phyloP scores from a whole-genome alignment of 92 coral and sea anemone species.

The Hydrozoanthus gracilis region DNA sequence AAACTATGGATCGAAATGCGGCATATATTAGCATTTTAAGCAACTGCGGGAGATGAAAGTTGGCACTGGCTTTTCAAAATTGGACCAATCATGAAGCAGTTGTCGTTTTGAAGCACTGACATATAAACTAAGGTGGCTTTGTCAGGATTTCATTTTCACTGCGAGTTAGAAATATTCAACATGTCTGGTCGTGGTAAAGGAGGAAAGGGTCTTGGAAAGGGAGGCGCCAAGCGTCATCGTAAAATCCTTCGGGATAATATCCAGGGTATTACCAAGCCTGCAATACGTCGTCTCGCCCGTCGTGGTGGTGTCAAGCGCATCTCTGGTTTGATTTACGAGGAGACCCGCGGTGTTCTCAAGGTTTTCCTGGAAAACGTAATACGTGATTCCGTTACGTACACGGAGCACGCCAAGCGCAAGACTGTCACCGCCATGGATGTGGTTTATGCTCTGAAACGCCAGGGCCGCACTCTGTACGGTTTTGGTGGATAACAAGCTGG shows the following conservation, averaged over 20 bases:
- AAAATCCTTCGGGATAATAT: constrained; percentile 90
- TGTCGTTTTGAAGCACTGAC: constrained; percentile 27
- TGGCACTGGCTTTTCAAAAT: constrained; percentile 30
- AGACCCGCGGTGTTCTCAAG: no score
- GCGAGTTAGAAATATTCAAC: neutral
- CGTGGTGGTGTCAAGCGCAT: constrained; percentile 8
- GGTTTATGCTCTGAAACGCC: no score
- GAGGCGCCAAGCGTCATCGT: constrained; percentile 94
- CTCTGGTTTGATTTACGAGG: no score
- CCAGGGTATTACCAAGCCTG: constrained; percentile 81
- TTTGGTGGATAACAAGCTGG: constrained; percentile 35
- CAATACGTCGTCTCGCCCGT: no score
- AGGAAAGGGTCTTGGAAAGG: constrained; percentile 91
- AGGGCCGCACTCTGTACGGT: neutral
- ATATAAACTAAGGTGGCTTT: constrained; percentile 27
- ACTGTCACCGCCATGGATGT: no score
- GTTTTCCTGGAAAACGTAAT: no score
- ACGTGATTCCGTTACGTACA: constrained; percentile 7
- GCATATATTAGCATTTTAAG: no score
- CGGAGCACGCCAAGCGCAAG: neutral
- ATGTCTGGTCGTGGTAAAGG: constrained; percentile 66
- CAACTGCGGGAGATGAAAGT: no score
- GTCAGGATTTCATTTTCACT: constrained; percentile 25
- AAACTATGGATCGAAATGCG: no score
- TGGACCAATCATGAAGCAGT: constrained; percentile 27